Percentiles rank a stretch among this genome's conserved stretches.
These are phyloP conservation scores for Phyllopteryx taeniolatus DNA, from an alignment of 2,113 vertebrate genomes.

Conservation along the genomic window DNA sequence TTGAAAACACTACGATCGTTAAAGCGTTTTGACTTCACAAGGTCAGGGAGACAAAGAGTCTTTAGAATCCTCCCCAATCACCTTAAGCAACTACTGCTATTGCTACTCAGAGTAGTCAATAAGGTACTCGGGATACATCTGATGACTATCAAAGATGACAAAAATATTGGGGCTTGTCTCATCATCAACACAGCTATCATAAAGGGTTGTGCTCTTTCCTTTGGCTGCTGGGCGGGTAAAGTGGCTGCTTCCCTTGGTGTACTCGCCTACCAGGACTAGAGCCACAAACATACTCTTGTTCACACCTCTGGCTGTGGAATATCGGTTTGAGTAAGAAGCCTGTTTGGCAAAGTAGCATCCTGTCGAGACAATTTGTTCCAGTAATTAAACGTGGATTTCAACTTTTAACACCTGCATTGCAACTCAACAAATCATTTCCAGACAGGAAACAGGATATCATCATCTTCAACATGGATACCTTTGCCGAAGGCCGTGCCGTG, in stretches of 20 bases:
- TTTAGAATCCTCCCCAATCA: not conserved
- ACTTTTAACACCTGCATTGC: not conserved
- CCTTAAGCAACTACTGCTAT: not conserved
- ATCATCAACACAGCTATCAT: constrained; percentile 68
- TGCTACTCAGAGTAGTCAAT: constrained; percentile 60
- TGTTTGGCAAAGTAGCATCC: constrained; percentile 77
- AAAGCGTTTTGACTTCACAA: too few species aligned
- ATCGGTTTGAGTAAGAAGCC: constrained; percentile 60
- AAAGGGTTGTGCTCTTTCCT: constrained; percentile 39
- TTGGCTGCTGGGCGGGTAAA: constrained; percentile 48
- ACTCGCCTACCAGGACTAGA: constrained; percentile 61
- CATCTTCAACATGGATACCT: constrained; percentile 54
- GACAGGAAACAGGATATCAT: not conserved
- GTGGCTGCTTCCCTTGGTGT: constrained; percentile 33
- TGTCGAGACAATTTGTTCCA: constrained; percentile 15
- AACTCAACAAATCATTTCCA: not conserved
- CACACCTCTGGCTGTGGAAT: not conserved
- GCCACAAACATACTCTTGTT: constrained; percentile 66
- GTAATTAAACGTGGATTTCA: not conserved
- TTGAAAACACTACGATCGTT: too few species aligned
- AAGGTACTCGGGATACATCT: constrained; percentile 71
- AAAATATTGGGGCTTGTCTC: constrained; percentile 63
- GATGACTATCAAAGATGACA: constrained; percentile 77
- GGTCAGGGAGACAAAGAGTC: not conserved
- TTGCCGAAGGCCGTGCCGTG: constrained; percentile 77